Conservation (phyloP, 2,888 invertebrate species). For the Camptogramma bilineatum region DNA sequence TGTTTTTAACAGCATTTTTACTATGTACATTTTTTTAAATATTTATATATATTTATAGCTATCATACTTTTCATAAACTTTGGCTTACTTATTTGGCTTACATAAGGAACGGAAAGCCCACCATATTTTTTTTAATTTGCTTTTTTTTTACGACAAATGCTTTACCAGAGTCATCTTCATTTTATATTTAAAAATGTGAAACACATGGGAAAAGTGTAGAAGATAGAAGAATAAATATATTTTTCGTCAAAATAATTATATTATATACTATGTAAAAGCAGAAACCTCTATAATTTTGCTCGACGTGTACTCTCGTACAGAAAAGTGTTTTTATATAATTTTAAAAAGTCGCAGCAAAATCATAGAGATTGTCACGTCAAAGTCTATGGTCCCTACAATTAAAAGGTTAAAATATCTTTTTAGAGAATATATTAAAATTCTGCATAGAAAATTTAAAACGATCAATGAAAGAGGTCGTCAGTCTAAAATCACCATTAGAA, state of each 20-base stretch:
- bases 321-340: conserved; percentile 29
- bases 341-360: conserved; percentile 56
- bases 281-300: conserved; percentile 62
- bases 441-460: conserved; percentile 56
- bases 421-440: conserved; percentile 59
- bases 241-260: conserved; percentile 55
- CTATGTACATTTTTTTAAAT: conserved; percentile 46
- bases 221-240: conserved; percentile 51
- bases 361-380: conserved; percentile 59
- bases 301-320: conserved; percentile 30
- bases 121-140: conserved; percentile 38
- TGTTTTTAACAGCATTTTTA: conserved; percentile 48
- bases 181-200: conserved; percentile 45
- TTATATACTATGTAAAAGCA: conserved; percentile 61
- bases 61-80: conserved; percentile 65
- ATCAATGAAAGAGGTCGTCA: conserved; percentile 53
- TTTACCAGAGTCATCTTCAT: conserved; percentile 51
- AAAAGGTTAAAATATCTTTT: conserved; percentile 59
- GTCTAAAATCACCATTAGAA: conserved; percentile 55
- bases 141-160: conserved; percentile 53
- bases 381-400: conserved; percentile 80
- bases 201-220: conserved; percentile 47
- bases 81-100: conserved; percentile 80
- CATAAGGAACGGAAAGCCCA: conserved; percentile 58
- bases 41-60: conserved; percentile 42